A percentile compares a stretch with the other conserved stretches of the same genome.
Evolutionary conservation across 2,797 vertebrate species (phyloP).

Genomic region (Sebastolobus alascanus): DNA sequence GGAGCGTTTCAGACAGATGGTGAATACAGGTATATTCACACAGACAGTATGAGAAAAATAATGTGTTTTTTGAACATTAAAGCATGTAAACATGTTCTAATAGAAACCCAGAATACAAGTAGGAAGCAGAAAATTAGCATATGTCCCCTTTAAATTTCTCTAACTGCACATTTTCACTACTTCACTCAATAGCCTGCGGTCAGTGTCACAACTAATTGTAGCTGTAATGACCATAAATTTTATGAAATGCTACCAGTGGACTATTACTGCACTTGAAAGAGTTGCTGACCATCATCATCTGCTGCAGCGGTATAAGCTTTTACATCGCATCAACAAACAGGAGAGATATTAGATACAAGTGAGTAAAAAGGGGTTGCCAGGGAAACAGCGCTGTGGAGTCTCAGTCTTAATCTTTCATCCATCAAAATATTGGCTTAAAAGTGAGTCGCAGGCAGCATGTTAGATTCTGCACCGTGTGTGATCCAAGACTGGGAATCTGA

Average conservation of each 20-base stretch:
- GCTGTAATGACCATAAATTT: constrained; percentile 14
- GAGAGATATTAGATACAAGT: constrained; percentile 74
- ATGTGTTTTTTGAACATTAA: not conserved
- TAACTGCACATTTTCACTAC: not conserved
- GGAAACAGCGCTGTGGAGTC: constrained; percentile 80
- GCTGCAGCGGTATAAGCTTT: constrained; percentile 54
- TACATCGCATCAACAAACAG: constrained; percentile 64
- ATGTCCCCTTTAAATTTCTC: not conserved
- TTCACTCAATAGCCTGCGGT: not conserved
- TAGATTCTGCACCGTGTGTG: constrained; percentile 30
- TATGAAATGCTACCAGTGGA: constrained; percentile 23
- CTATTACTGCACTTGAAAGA: constrained; percentile 41
- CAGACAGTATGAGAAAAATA: not conserved
- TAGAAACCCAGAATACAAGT: too few relatives aligned
- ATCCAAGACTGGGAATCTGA: constrained; percentile 34
- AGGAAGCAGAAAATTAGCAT: not conserved
- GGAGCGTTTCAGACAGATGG: too few relatives aligned
- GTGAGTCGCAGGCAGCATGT: constrained; percentile 55
- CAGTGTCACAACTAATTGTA: constrained; percentile 22
- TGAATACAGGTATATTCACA: not conserved
- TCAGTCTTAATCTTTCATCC: constrained; percentile 77
- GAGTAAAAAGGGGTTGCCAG: constrained; percentile 79
- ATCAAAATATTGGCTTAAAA: constrained; percentile 77
- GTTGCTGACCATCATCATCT: constrained; percentile 42
- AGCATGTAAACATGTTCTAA: not conserved